Evolutionary conservation across 1,140 invertebrate genomes (phyloP), one percentile per base, ranked within the genome.

Genomic region (Drosophila littoralis): DNA sequence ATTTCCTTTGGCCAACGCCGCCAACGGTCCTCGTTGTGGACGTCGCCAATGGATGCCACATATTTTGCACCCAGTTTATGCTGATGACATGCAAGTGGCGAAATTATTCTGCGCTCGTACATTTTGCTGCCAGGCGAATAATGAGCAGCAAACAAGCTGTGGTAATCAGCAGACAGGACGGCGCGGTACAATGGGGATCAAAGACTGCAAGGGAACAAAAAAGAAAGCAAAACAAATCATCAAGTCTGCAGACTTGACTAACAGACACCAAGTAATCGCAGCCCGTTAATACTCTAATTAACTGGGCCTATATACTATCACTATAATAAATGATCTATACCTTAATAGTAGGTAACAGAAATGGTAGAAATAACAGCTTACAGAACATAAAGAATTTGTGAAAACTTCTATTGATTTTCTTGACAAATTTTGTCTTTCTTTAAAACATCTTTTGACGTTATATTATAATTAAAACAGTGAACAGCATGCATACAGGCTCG

Each of bases 21-120:
- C 38, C 36, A 42, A 32, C 46, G 8, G 55, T 32, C 36, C 28
- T 28, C 22, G 5, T 28, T 28, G 22, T 43, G 42, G 36, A 38
- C 66, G 48, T 59, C 54, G 52, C 54, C 75, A 77, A 51, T 69
- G 46, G 50, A 65, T 46, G 68, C 74, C 82, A 86, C 82, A 89
- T 89, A 89, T 89, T 89, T 89, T 89, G 85, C 84, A 89, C 80
- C 77, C 75, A 89, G 80, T 89, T 89, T 89, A 89, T 89, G 84
- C 85, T 89, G 84, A 89, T 89, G 84, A 89, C 84, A 89, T 89
- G 84, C 84, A 89, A 89, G 84, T 89, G 85, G 80, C 84, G 68
- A 89, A 89, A 89, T 89, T 89, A 77, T 89, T 70, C 72, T 77
- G 54, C 40, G 35, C 61, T 72, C 75, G 50, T 81, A 63, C 80